Evolutionary conservation across 1,140 invertebrate species (phyloP), one percentile per base, ranked within the genome.

Genomic region (Berghia stephanieae): DNA sequence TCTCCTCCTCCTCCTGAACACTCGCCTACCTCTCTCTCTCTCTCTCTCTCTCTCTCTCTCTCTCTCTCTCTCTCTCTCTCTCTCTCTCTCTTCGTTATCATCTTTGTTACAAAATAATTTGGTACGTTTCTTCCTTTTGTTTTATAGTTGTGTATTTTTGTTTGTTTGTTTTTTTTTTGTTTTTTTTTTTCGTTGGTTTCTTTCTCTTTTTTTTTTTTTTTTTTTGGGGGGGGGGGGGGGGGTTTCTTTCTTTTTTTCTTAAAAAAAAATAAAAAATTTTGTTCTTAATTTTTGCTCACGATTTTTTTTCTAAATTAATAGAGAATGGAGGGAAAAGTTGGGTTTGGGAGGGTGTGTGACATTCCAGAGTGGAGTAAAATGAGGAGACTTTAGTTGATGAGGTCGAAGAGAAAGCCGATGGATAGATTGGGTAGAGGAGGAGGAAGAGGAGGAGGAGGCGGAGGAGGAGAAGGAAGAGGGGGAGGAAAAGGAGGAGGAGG

Each of bases 11-110:
- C 57, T 16, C 38, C n/a, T 73, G 24, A 34, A 10, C 57, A 27
- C 10, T 16, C 57, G 46, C 38, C 1, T 52, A 36, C 42, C 42
- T 68, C 24, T 77, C 60, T 77, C 34, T 77, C 60, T 68, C n/a
- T 77, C 40, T 77, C 34, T 68, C 13, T 77, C 34, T 77, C 38
- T 77, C 34, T 77, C 31, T 77, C 21, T 68, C n/a, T 77, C 24
- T 77, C n/a, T 68, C 21, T 77, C 31, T 77, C 6, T 46, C 24
- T 55, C 24, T 55, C 49, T 63, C 31, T 63, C 73, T 40, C 34
- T 63, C 73, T 63, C 52, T 40, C 55, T 42, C 16, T 40, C 44
- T n/a, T 44, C 49, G 55, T 4, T 24, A 10, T 31, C 55, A 31
- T 66, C 60, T 38, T 36, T 10, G 34, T 4, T 10, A 5, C 8